phyloP scores from a whole-genome alignment of 2,888 invertebrate genomes.

The Amphipoea lucens region DNA sequence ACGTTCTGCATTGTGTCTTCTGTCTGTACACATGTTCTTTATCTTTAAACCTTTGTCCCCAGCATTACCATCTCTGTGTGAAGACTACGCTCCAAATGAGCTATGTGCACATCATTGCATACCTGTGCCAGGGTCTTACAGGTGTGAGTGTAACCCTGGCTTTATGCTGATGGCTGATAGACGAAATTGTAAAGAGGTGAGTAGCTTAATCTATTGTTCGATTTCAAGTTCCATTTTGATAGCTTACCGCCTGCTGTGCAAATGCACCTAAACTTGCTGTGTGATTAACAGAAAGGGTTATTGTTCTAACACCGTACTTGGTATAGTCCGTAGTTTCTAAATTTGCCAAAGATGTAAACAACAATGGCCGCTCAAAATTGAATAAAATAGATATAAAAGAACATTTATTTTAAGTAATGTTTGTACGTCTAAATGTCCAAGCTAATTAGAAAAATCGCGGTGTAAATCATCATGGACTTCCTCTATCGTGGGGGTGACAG shows the following conservation, averaged over 20 bases:
- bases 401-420: too few species aligned
- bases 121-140: constrained; percentile 93
- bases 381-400: too few species aligned
- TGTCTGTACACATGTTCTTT: neutral
- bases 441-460: too few species aligned
- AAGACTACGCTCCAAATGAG: constrained; percentile 87
- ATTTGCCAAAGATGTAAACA: too few species aligned
- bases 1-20: neutral
- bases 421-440: too few species aligned
- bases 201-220: neutral
- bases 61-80: constrained; percentile 82
- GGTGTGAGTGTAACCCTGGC: constrained; percentile 93
- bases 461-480: too few species aligned
- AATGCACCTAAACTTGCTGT: neutral
- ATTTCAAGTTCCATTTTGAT: neutral
- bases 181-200: constrained; percentile 91
- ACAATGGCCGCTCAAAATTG: too few species aligned
- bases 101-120: constrained; percentile 95
- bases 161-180: constrained; percentile 93
- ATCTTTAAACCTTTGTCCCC: constrained; percentile 6
- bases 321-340: neutral
- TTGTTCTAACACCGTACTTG: neutral
- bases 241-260: neutral
- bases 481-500: too few species aligned
- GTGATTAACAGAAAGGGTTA: neutral